Evolutionary conservation across 2,113 vertebrate species (phyloP).

Genomic region (Piaya cayana): DNA sequence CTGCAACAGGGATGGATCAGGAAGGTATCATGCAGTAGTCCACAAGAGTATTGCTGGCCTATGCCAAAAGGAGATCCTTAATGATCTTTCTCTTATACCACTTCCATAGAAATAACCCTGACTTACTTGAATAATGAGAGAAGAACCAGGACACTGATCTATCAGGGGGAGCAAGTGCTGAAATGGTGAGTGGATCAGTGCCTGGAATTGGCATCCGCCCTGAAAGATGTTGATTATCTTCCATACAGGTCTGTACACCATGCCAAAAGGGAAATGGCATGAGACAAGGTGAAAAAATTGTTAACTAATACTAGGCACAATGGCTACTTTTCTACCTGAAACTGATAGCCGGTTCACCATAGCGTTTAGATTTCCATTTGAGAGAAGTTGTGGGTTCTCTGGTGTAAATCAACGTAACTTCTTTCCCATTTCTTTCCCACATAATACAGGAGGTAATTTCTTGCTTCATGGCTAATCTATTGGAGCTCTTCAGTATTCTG

Average conservation of each 20-base stretch:
- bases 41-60: not conserved
- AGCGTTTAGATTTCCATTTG: not conserved
- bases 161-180: fast-evolving
- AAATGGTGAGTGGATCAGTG: not conserved
- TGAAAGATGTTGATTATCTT: not conserved
- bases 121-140: not conserved
- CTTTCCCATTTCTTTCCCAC: not conserved
- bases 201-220: not conserved
- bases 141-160: not conserved
- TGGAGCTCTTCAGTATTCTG: not conserved
- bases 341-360: not conserved
- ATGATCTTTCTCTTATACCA: not conserved
- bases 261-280: not conserved
- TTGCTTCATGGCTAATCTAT: not conserved
- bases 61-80: not conserved
- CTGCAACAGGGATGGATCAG: not conserved
- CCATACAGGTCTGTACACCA: fast-evolving
- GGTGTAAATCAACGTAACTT: not conserved
- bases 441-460: not conserved
- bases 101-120: not conserved
- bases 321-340: not conserved
- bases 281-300: not conserved
- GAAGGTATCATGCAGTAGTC: not conserved
- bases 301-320: not conserved
- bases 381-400: not conserved